Percentiles rank a stretch among this genome's conserved stretches.
Evolutionary conservation across 2,113 vertebrate species (phyloP).

Genomic region (Scortum barcoo): DNA sequence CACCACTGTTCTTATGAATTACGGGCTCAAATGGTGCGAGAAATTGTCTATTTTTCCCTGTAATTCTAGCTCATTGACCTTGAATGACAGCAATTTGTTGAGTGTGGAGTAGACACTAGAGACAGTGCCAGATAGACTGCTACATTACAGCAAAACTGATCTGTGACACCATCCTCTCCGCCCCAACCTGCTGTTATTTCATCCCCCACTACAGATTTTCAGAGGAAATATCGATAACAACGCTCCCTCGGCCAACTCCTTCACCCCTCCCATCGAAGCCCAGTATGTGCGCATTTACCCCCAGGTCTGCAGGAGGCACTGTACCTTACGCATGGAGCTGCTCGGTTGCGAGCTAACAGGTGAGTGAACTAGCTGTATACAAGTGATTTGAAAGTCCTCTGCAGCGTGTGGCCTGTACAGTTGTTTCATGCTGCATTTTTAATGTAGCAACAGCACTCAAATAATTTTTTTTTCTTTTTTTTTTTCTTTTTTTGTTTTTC

Average conservation of each 20-base stretch:
- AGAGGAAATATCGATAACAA: slow-evolving; percentile 97
- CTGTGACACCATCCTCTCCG: slow-evolving; percentile 17
- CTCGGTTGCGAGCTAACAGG: slow-evolving; percentile 97
- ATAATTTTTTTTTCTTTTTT: not conserved
- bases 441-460: not conserved
- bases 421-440: slow-evolving; percentile 17
- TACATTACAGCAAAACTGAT: slow-evolving; percentile 58
- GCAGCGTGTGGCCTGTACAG: not conserved
- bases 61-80: slow-evolving; percentile 82
- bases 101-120: slow-evolving; percentile 71
- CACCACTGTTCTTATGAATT: slow-evolving; percentile 74
- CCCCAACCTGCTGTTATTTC: slow-evolving; percentile 60
- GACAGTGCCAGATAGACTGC: slow-evolving; percentile 57
- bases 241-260: slow-evolving; percentile 95
- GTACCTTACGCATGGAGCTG: slow-evolving; percentile 96
- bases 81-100: slow-evolving; percentile 79
- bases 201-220: slow-evolving; percentile 88
- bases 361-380: slow-evolving; percentile 64
- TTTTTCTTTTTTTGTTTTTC: not conserved
- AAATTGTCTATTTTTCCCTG: slow-evolving; percentile 71
- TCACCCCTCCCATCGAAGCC: slow-evolving; percentile 96
- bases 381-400: slow-evolving; percentile 13
- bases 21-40: slow-evolving; percentile 74
- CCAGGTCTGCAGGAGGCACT: slow-evolving; percentile 97
- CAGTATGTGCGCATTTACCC: slow-evolving; percentile 96